Percentiles rank a stretch among this genome's conserved stretches.
These are phyloP conservation scores for Corythaixoides concolor DNA, from an alignment of 2,113 vertebrate genomes.

Conservation along the genomic window DNA sequence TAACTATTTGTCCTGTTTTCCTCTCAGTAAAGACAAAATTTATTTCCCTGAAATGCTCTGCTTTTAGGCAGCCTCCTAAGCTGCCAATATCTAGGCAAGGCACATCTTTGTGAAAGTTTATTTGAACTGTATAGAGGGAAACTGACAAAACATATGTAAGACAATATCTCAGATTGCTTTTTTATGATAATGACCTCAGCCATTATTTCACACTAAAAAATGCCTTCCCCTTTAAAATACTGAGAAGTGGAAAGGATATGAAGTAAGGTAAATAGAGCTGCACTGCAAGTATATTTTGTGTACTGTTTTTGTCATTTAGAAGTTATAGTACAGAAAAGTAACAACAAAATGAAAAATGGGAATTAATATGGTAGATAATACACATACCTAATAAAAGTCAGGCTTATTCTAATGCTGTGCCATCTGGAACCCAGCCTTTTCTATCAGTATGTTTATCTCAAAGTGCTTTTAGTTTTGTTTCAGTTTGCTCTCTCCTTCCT, in stretches of 20 bases:
- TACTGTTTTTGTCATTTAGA: neutral
- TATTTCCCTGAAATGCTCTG: neutral
- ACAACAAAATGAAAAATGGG: neutral
- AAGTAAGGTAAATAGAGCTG: neutral
- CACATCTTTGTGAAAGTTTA: neutral
- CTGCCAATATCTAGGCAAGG: neutral
- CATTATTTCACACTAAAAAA: neutral
- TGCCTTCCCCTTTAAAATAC: neutral
- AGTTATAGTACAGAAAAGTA: neutral
- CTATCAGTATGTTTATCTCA: neutral
- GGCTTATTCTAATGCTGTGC: neutral
- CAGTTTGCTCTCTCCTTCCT: neutral
- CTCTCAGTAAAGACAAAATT: neutral
- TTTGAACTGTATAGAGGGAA: neutral
- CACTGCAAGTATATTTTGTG: neutral
- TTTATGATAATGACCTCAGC: neutral
- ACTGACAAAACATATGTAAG: neutral
- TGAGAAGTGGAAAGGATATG: neutral
- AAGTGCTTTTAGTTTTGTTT: neutral
- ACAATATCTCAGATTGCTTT: neutral
- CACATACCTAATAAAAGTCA: neutral
- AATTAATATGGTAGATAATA: neutral
- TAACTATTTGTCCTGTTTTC: neutral
- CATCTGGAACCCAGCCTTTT: neutral
- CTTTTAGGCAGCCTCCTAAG: neutral